phyloP scores from a whole-genome alignment of 2,797 vertebrate species.

The Stomatorhinus walkeri region DNA sequence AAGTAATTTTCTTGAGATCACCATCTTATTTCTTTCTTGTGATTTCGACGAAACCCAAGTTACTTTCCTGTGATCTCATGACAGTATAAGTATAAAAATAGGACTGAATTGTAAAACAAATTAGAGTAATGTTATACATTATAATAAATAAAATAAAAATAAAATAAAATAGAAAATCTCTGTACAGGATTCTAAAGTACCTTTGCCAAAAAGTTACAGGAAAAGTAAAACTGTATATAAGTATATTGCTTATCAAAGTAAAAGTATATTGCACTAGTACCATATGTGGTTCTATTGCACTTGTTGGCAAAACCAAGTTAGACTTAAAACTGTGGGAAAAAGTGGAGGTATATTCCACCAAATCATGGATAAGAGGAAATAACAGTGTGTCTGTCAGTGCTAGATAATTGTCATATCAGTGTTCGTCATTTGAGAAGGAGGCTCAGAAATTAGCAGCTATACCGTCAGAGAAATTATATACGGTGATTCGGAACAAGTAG shows the following conservation, averaged over 20 bases:
- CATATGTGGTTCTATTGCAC: no score
- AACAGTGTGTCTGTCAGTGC: background rate
- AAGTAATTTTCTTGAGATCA: no score
- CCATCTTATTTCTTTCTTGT: background rate
- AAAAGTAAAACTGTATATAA: background rate
- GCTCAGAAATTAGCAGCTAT: background rate
- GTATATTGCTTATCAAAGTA: background rate
- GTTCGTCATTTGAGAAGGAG: background rate
- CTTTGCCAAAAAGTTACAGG: background rate
- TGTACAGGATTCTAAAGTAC: background rate
- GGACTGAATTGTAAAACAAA: background rate
- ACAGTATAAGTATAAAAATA: background rate
- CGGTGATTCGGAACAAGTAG: background rate
- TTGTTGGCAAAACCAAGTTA: no score
- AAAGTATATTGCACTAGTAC: no score
- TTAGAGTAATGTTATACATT: background rate
- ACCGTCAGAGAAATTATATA: background rate
- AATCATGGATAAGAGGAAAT: background rate
- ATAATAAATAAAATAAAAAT: background rate
- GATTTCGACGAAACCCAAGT: background rate
- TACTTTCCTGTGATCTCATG: background rate
- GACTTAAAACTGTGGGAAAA: background rate
- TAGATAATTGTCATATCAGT: background rate
- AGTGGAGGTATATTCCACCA: background rate
- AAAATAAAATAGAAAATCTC: background rate